Evolutionary conservation across 1,140 invertebrate genomes (phyloP), one percentile per base, ranked within the genome.

Genomic region (Pachypeltis micranthus): DNA sequence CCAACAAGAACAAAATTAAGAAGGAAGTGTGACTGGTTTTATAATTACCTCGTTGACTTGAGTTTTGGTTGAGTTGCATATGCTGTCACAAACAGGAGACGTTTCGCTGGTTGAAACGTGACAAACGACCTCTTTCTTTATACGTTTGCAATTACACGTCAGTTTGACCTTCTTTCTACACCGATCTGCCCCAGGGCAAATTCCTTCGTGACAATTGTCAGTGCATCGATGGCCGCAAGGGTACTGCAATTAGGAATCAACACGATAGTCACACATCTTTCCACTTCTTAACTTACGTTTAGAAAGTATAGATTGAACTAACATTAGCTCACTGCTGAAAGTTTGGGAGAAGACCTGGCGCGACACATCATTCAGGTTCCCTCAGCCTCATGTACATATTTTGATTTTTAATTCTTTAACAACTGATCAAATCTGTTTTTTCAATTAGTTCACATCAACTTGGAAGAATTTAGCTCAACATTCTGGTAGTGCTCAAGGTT

Each of bases 151-250:
- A 51, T 78, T 74, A 69, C 93, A 96, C 47, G 80, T 78, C 0
- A 92, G 70, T 71, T 86, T 86, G 0, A 92, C 82, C 72, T 88
- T 91, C 66, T 90, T 90, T 34, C 80, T 82, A 72, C 92, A 96
- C 0, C 75, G 67, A 62, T 86, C 80, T 27, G 80, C 74, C 58
- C 78, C 77, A 0, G 81, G 78, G 74, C 92, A 95, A 0, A 71
- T 63, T 16, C 88, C 90, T 24, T 82, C 73, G 74, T 96, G 92
- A 70, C 91, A 96, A 23, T 79, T 77, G 25, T 79, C 76, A 16
- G 77, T 77, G 73, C 91, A 96, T 14, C 85, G 80, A 76, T 93
- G 90, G 16, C 79, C 76, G 73, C 82, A 84, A 0, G 72, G 47
- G 67, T 81, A 71, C 79, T 81, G 69, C 2, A 69, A 64, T n/a